Conservation (phyloP, 1,140 invertebrate species). For the Rhizoglyphus robini region DNA sequence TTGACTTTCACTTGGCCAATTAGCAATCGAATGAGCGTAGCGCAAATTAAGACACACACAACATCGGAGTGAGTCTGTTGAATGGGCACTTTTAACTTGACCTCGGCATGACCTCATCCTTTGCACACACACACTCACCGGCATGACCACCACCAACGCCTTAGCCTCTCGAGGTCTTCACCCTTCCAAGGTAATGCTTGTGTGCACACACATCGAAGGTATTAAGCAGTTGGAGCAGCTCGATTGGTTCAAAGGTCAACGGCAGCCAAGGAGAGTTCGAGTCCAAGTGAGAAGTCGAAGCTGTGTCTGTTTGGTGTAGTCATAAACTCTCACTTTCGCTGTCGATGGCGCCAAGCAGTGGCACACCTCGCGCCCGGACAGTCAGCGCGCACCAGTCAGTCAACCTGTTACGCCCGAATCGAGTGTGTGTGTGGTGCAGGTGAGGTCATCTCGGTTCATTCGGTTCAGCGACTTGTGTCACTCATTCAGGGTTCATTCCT, state of each 20-base stretch:
- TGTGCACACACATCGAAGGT: too few species aligned
- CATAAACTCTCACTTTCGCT: conserved; percentile 7
- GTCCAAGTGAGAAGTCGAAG: neutral
- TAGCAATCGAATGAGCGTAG: too few species aligned
- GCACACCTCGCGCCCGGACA: neutral
- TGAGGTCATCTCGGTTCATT: neutral
- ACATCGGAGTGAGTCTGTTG: too few species aligned
- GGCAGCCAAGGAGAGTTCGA: neutral
- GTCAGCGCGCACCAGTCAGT: neutral
- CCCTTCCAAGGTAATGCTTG: too few species aligned
- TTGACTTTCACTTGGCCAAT: too few species aligned
- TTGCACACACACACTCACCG: too few species aligned
- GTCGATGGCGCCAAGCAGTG: neutral
- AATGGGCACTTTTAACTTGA: too few species aligned
- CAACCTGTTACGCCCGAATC: conserved; percentile 12
- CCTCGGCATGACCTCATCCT: too few species aligned
- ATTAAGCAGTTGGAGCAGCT: neutral
- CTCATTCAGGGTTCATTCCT: conserved; percentile 7
- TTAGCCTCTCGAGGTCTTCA: too few species aligned
- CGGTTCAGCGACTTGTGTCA: neutral
- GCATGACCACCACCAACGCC: too few species aligned
- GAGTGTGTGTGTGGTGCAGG: neutral
- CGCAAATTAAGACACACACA: too few species aligned
- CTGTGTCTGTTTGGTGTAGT: neutral
- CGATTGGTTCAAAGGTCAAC: neutral